Evolutionary conservation across 2,797 vertebrate species (phyloP).

Genomic region (Brachymystax lenok): DNA sequence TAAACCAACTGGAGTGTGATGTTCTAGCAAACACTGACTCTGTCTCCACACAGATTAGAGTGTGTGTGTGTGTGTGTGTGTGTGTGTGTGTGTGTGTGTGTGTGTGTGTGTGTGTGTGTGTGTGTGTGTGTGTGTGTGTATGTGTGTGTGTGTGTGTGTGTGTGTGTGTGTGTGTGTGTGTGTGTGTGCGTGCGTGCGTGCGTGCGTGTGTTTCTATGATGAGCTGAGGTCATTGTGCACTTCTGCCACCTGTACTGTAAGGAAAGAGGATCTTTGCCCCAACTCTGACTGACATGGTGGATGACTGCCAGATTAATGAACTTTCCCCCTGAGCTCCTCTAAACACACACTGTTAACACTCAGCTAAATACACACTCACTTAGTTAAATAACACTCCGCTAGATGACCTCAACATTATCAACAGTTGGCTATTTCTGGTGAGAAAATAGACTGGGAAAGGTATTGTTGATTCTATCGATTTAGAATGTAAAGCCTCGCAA

Average conservation of each 20-base stretch:
- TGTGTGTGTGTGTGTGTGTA: not conserved
- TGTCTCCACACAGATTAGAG: not conserved
- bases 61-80: not conserved
- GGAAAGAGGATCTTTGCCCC: constrained; percentile 28
- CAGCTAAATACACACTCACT: not conserved
- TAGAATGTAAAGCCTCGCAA: not conserved
- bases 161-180: constrained; percentile 9
- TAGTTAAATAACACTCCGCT: not conserved
- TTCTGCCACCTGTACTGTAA: not conserved
- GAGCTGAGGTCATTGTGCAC: not conserved
- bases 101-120: not conserved
- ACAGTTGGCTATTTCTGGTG: not conserved
- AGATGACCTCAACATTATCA: not conserved
- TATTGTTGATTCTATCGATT: no score
- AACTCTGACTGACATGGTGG: constrained; percentile 24
- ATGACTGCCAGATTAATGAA: constrained; percentile 43
- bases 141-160: not conserved
- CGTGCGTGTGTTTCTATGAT: not conserved
- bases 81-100: constrained; percentile 4
- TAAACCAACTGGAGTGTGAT: constrained; percentile 36
- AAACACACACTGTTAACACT: constrained; percentile 39
- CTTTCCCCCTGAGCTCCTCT: constrained; percentile 36
- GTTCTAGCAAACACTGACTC: not conserved
- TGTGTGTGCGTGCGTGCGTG: not conserved
- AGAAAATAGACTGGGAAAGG: not conserved